Percentiles rank a stretch among this genome's conserved stretches.
Evolutionary conservation across 2,113 vertebrate species (phyloP).

Genomic region (Clupea harengus): DNA sequence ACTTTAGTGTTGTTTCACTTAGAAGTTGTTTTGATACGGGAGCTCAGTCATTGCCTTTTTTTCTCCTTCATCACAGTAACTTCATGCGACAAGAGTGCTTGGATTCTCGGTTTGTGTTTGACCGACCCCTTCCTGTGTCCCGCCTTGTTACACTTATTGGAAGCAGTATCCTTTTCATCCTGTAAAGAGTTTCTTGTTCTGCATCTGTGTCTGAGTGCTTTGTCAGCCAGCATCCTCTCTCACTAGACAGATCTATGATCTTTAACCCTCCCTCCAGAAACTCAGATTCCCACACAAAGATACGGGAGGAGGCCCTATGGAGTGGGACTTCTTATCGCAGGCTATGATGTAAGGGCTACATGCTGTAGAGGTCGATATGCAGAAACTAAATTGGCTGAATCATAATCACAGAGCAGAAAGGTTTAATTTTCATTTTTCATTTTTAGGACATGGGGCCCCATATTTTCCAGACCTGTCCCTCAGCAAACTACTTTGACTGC

Average conservation of each 20-base stretch:
- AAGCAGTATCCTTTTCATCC: constrained; percentile 92
- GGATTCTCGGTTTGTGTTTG: constrained; percentile 97
- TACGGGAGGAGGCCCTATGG: constrained; percentile 95
- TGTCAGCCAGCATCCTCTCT: not conserved
- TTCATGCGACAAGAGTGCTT: constrained; percentile 99
- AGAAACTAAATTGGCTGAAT: not conserved
- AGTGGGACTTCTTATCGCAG: constrained; percentile 94
- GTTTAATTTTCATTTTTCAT: not conserved
- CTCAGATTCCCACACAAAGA: constrained; percentile 95
- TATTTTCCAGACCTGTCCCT: constrained; percentile 97
- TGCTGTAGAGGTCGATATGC: not conserved
- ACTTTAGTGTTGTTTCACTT: not conserved
- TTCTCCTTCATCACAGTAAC: constrained; percentile 71
- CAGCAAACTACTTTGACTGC: constrained; percentile 97
- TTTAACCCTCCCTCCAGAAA: constrained; percentile 75
- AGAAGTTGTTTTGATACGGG: not conserved
- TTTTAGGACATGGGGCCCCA: constrained; percentile 95
- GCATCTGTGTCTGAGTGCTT: not conserved
- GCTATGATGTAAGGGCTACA: constrained; percentile 84
- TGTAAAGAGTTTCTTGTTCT: not conserved
- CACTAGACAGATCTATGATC: constrained; percentile 2
- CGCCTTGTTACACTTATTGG: constrained; percentile 93
- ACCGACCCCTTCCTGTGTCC: constrained; percentile 91
- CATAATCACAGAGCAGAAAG: constrained; percentile 24
- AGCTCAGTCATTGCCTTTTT: not conserved